Evolutionary conservation across 2,888 invertebrate species (phyloP), one percentile per base, ranked within the genome.

Genomic region (Branchipolynoe longqiensis): DNA sequence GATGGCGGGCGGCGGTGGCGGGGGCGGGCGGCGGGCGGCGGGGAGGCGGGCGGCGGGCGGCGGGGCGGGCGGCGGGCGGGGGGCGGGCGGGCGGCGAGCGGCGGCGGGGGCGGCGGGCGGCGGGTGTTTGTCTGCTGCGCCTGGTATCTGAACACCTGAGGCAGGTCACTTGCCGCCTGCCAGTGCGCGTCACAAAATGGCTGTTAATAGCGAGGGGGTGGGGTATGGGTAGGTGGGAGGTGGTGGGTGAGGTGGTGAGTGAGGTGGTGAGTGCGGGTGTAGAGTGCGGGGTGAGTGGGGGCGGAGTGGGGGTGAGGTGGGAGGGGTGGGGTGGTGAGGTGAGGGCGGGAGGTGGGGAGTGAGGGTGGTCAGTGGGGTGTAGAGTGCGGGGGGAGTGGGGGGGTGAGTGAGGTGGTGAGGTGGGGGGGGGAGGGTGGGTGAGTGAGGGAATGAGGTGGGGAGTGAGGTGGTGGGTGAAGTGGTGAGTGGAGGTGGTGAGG

Each of bases 311-410:
- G n/a, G 1, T 33, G 25, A n/a, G 58, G 64, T 28, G 64, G 33
- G 54, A 22, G 59, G 41, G 59, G 41, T 36, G 38, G 1, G 36
- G 78, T 0, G 33, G 48, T 0, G 73, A 48, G 38, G n/a, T 28
- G 25, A 25, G 69, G 36, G 54, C 36, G 56, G 56, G 25, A 54
- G 33, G 59, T 31, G 83, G 58, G 83, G 62, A 64, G 12, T n/a
- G n/a, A 64, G 64, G 64, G 38, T n/a, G 28, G 69, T 31, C 40
- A 31, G 41, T 36, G 33, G 33, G 58, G 69, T 36, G 56, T 33
- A 54, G 3, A 56, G 33, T 36, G 3, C 0, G 28, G 54, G n/a
- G 41, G 83, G 62, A 54, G 31, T 28, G 18, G 36, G 36, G 1
- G 31, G 25, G 38, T 31, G 22, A 36, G 48, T 28, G 33, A 6